Evolutionary conservation across 23 tunicate genomes (phyloP), one percentile per base, ranked within the genome.

Genomic region (Oikopleura vanhoeffeni): DNA sequence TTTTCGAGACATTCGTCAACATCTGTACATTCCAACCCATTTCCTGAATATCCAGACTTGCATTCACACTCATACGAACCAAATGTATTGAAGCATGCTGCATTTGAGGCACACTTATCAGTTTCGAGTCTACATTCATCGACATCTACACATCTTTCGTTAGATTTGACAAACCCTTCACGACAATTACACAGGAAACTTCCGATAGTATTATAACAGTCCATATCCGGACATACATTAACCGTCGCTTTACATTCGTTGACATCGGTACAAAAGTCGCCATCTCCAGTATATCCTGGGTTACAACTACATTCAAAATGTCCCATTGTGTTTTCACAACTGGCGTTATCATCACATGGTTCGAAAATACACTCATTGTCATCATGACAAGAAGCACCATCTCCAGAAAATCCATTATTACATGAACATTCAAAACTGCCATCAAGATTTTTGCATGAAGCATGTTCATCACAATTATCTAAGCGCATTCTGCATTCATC

Each of bases 391-490:
- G n/a, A n/a, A n/a, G n/a, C n/a, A n/a, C n/a, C n/a, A n/a, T n/a
- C n/a, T n/a, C n/a, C n/a, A n/a, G n/a, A n/a, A n/a, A n/a, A n/a
- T n/a, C n/a, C n/a, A n/a, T n/a, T n/a, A n/a, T n/a, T n/a, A n/a
- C n/a, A n/a, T n/a, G n/a, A n/a, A n/a, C n/a, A n/a, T n/a, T n/a
- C n/a, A n/a, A n/a, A n/a, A 67, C 76, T 41, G 30, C 88, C 88
- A 57, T 42, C 86, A 3, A 85, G 71, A 57, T 88, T 88, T 0
- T 83, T 76, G 41, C 91, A 88, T 0, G 38, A 0, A 0, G 91
- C 91, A 40, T 83, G 67, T 13, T 41, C 83, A 41, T 86, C 84
- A 30, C 18, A 8, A 60, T 39, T 83, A 40, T 34, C 41, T n/a
- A n/a, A n/a, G n/a, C n/a, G n/a, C 28, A 40, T 41, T 4, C 0